Conservation (phyloP, 2,113 vertebrate species). For the Peromyscus californicus region DNA sequence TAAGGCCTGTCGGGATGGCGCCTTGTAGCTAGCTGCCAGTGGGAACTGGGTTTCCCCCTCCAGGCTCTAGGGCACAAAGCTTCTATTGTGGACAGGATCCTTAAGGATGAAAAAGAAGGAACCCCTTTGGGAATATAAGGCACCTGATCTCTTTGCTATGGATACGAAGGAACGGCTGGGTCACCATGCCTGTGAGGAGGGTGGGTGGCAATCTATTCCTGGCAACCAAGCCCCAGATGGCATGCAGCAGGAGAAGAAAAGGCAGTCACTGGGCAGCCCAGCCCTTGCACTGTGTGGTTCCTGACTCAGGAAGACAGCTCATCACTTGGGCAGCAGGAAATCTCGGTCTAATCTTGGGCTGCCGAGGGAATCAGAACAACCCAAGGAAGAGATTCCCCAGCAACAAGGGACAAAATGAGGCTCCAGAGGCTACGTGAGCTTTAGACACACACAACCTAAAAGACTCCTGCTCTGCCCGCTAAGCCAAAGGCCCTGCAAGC, state of each 20-base stretch:
- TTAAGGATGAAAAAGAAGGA: background rate
- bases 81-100: background rate
- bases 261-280: background rate
- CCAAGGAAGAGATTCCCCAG: background rate
- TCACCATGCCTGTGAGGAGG: background rate
- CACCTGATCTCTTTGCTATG: constrained; percentile 44
- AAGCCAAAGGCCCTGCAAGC: background rate
- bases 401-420: background rate
- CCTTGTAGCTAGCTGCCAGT: background rate
- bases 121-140: background rate
- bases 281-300: background rate
- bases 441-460: background rate
- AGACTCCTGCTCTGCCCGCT: background rate
- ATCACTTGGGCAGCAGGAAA: background rate
- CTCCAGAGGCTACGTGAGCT: background rate
- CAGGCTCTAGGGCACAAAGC: background rate
- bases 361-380: background rate
- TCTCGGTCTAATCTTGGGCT: background rate
- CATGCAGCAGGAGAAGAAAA: background rate
- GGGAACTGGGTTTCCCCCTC: background rate
- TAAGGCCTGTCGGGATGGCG: background rate
- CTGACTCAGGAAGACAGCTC: background rate
- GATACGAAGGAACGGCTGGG: constrained; percentile 2
- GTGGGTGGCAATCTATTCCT: background rate
- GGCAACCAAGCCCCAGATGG: background rate